These are phyloP conservation scores for Hedychridium roseum DNA, from an alignment of 2,888 invertebrate species.

Conservation along the genomic window DNA sequence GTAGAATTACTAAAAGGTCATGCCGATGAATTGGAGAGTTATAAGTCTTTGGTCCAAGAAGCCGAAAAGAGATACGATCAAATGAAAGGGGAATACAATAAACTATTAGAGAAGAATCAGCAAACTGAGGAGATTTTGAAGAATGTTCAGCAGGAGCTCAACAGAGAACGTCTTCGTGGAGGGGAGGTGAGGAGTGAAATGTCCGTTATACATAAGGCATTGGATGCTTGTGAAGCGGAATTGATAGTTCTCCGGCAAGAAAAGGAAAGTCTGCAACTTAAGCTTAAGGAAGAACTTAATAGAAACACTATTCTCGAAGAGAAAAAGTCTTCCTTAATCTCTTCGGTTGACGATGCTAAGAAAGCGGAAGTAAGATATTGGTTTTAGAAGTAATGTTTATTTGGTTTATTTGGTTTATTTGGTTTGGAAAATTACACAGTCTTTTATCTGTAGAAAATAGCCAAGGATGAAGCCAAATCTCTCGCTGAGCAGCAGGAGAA, in stretches of 20 bases:
- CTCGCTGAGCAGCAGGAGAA: conserved; percentile 68
- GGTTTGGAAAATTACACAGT: background rate
- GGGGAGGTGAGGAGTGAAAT: conserved; percentile 56
- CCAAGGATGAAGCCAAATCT: conserved; percentile 58
- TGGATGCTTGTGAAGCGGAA: conserved; percentile 61
- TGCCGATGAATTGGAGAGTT: conserved; percentile 56
- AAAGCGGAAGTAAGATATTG: conserved; percentile 58
- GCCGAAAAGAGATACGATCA: conserved; percentile 53
- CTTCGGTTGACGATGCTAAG: conserved; percentile 66
- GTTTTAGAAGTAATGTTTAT: background rate
- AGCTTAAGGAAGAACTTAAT: conserved; percentile 66
- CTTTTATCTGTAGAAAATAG: conserved; percentile 57
- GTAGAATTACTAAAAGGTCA: conserved; percentile 52
- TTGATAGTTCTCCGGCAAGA: conserved; percentile 62
- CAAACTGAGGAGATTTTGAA: conserved; percentile 49
- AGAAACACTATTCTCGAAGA: conserved; percentile 66
- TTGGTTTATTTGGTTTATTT: background rate
- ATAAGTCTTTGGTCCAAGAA: conserved; percentile 53
- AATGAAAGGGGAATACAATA: conserved; percentile 48
- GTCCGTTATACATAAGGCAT: conserved; percentile 56
- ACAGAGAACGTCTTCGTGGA: conserved; percentile 52
- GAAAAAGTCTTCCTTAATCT: conserved; percentile 67
- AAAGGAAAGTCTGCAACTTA: conserved; percentile 66
- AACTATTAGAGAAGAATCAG: conserved; percentile 47
- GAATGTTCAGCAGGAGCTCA: conserved; percentile 54